These are phyloP conservation scores for Aphaenogaster rudis DNA, from an alignment of 1,140 invertebrate species.

Conservation along the genomic window DNA sequence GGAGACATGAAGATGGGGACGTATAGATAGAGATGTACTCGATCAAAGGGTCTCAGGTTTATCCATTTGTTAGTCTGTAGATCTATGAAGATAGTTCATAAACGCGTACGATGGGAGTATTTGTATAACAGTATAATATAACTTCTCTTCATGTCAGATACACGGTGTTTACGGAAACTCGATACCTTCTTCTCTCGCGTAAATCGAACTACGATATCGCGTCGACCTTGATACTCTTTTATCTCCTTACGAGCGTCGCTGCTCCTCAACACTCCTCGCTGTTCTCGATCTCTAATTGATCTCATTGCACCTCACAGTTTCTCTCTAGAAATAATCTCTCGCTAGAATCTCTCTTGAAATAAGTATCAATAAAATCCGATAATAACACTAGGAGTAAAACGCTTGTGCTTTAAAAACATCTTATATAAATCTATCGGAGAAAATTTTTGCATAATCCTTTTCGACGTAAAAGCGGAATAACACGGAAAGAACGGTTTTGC, in stretches of 20 bases:
- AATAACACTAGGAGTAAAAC: not conserved
- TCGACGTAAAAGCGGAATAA: not conserved
- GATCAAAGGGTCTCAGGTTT: not conserved
- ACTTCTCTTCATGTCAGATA: not conserved
- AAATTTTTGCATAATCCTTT: not conserved
- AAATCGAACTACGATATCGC: slow-evolving; percentile 13
- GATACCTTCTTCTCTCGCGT: slow-evolving; percentile 19
- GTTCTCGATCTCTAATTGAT: slow-evolving; percentile 16
- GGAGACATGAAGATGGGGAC: not conserved
- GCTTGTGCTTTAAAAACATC: not conserved
- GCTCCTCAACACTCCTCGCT: not conserved
- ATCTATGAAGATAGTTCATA: not conserved
- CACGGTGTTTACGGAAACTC: slow-evolving; percentile 23
- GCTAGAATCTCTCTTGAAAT: not conserved
- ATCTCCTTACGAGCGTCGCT: slow-evolving; percentile 18
- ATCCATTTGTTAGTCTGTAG: not conserved
- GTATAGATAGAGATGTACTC: not conserved
- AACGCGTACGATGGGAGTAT: not conserved
- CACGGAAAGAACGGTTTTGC: no score
- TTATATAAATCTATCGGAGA: not conserved
- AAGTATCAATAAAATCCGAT: slow-evolving; percentile 9
- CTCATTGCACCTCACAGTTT: not conserved
- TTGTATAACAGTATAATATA: not conserved
- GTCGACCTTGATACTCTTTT: slow-evolving; percentile 38
- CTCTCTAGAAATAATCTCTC: not conserved